Evolutionary conservation across 2,797 vertebrate genomes (phyloP), one percentile per base, ranked within the genome.

Genomic region (Salarias fasciatus): DNA sequence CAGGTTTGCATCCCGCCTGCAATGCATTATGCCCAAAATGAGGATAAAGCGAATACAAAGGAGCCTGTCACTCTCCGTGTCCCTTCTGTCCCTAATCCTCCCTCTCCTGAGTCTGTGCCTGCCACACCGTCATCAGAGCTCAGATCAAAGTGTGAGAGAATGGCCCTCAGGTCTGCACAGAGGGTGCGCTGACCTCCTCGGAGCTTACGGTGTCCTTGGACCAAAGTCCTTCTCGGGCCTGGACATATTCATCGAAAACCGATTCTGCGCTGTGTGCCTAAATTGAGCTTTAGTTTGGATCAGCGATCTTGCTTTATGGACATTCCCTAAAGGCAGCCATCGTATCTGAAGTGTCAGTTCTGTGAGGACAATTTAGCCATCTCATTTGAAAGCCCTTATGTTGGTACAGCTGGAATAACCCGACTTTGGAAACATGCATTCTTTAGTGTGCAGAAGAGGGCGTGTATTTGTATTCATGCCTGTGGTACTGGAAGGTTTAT

Each of bases 51-150:
- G 18, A 72, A 72, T 45, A 88, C 82, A 91, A 86, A 89, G 63
- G 70, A 66, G 84, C 72, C 77, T 53, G 79, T 63, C 84, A 56
- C 69, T 83, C 79, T 74, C 72, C 12, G 42, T 73, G 73, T 74
- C 84, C 84, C 86, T 63, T 47, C 70, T 70, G 73, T 79, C 76
- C 72, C 80, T 90, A 91, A 91, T 92, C 92, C 86, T 28, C 50
- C 53, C 79, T 86, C 89, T 88, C 82, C 70, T 69, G 83, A 92
- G 88, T 73, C 69, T 51, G 47, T 45, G 51, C 69, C 75, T 62
- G 72, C 80, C 59, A 45, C 72, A 43, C 55, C 79, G 67, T 83
- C 83, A 75, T 86, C 80, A 73, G 61, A 84, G 80, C 78, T 79
- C 80, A 44, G 80, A 90, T 91, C 86, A 91, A 86, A 88, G 83